Evolutionary conservation across 2,888 invertebrate genomes (phyloP).

Genomic region (Notodonta ziczac): DNA sequence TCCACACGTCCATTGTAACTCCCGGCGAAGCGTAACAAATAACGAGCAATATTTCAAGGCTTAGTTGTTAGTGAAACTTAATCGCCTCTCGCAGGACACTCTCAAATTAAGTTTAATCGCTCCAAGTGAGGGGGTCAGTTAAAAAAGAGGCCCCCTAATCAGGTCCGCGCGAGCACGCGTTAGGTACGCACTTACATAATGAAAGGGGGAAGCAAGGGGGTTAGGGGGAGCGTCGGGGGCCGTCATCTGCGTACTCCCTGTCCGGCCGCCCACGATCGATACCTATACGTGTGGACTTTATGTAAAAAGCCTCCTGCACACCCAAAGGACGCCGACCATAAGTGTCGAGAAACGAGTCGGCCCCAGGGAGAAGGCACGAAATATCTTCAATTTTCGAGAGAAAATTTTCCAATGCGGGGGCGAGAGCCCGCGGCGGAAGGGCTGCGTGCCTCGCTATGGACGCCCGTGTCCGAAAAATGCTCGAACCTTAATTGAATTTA

Average conservation of each 20-base stretch:
- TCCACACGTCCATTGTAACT: constrained; percentile 21
- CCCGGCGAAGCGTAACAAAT: constrained; percentile 40
- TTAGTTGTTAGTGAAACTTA: constrained; percentile 60
- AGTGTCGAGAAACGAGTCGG: constrained; percentile 83
- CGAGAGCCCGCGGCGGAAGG: constrained; percentile 80
- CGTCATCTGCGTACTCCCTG: constrained; percentile 84
- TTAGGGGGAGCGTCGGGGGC: constrained; percentile 62
- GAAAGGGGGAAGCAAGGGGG: constrained; percentile 79
- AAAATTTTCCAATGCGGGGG: constrained; percentile 84
- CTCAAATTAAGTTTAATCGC: constrained; percentile 82
- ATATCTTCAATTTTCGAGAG: constrained; percentile 85
- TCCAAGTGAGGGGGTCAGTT: constrained; percentile 81
- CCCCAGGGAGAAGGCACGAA: constrained; percentile 81
- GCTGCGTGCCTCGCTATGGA: constrained; percentile 70
- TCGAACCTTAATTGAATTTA: constrained; percentile 82
- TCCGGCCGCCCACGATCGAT: constrained; percentile 82
- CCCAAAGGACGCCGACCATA: constrained; percentile 82
- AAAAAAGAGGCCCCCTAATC: constrained; percentile 83
- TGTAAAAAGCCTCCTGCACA: constrained; percentile 84
- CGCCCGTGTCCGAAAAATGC: constrained; percentile 82
- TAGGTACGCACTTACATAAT: constrained; percentile 84
- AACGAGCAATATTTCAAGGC: constrained; percentile 44
- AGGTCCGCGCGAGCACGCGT: constrained; percentile 83
- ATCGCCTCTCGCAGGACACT: constrained; percentile 67
- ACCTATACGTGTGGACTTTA: constrained; percentile 85